Conservation (phyloP, 2,797 vertebrate species). For the Scyliorhinus canicula region DNA sequence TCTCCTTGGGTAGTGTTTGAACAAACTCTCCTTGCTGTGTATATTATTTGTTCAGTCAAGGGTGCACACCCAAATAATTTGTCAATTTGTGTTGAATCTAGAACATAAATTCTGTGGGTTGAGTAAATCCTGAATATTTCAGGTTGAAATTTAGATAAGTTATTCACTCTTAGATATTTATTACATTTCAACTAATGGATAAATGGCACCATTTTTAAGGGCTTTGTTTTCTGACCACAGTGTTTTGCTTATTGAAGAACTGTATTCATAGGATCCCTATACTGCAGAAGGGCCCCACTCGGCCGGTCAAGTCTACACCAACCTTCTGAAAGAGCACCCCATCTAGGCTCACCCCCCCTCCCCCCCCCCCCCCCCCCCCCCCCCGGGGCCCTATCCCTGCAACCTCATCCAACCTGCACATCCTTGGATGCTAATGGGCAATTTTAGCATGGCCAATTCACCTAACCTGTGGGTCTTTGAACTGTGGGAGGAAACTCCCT, state of each 20-base stretch:
- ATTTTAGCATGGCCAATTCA: too few relatives aligned
- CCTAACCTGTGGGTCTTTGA: too few relatives aligned
- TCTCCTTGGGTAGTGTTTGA: not conserved
- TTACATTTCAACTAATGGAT: not conserved
- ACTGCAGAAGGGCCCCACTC: too few relatives aligned
- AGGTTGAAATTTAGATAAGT: not conserved
- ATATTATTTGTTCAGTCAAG: not conserved
- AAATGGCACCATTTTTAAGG: not conserved
- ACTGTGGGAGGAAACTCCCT: too few relatives aligned
- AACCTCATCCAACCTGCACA: too few relatives aligned
- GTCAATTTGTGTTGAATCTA: not conserved
- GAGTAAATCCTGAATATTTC: not conserved
- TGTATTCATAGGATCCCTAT: too few relatives aligned
- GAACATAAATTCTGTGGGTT: not conserved
- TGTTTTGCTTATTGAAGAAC: not conserved
- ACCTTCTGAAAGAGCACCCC: too few relatives aligned
- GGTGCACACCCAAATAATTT: not conserved
- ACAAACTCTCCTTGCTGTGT: not conserved
- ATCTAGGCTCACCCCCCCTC: too few relatives aligned
- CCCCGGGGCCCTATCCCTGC: too few relatives aligned
- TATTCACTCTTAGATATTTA: not conserved
- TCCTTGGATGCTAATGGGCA: too few relatives aligned
- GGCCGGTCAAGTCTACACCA: too few relatives aligned
- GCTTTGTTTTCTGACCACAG: not conserved
- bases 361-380: too few relatives aligned